Evolutionary conservation across 1,140 invertebrate genomes (phyloP), one percentile per base, ranked within the genome.

Genomic region (Subanguina moxae): DNA sequence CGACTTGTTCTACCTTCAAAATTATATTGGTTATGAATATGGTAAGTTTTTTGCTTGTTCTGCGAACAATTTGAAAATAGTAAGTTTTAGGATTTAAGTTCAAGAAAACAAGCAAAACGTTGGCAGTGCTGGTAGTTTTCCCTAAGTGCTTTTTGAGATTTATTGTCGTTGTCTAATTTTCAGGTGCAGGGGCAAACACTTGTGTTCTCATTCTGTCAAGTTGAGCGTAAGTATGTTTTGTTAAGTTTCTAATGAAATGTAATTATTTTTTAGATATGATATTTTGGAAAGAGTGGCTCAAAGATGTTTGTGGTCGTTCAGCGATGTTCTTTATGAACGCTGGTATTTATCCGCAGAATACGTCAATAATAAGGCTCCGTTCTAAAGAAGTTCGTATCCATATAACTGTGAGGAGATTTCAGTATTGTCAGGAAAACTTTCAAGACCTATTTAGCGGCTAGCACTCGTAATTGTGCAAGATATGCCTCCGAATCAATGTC

Each of bases 241-340:
- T n/a, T n/a, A n/a, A n/a, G n/a, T n/a, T n/a, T n/a, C n/a, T n/a
- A n/a, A n/a, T n/a, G n/a, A n/a, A n/a, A n/a, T n/a, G n/a, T 25
- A 11, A 25, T 11, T 57, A 25, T 5, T 28, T 57, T 57, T 57
- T 11, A 43, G 25, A 61, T 61, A 32, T 61, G 62, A 21, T 73
- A n/a, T 76, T 73, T 38, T 73, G 72, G 72, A 73, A 73, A 45
- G 72, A 73, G 43, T 73, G 72, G 72, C 64, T 73, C 23, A 62
- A 71, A 46, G 72, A 73, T 58, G 63, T 73, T 1, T 73, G 72
- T 48, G 72, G 72, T 13, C 64, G 72, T 57, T 72, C 70, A 46
- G 68, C 66, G 1, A 76, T 73, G 46, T 73, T 57, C 32, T 73
- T 69, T 32, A 65, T 73, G 23, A 30, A 43, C 5, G 56, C 64